Conservation (phyloP, 1,140 invertebrate species). For the Platyscapa corneri region DNA sequence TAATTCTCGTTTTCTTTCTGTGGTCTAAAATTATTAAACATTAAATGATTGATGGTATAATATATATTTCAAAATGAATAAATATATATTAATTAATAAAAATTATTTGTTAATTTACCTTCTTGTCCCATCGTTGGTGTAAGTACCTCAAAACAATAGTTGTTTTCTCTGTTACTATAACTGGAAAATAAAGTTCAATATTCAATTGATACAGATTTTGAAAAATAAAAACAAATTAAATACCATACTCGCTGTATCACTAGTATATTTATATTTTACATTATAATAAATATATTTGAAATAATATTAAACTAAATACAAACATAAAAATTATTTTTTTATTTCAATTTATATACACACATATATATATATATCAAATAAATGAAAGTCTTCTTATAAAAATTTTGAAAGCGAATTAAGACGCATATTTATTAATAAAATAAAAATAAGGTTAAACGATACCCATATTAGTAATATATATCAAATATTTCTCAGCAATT, state of each 20-base stretch:
- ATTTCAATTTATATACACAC: no score
- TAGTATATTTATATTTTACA: no score
- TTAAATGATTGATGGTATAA: not conserved
- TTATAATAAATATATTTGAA: not conserved
- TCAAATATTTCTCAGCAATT: no score
- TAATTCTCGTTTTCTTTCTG: conserved; percentile 70
- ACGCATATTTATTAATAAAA: not conserved
- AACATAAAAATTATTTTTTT: no score
- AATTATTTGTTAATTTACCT: conserved; percentile 73
- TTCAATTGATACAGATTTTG: not conserved
- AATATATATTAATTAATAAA: not conserved
- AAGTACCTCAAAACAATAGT: conserved; percentile 94
- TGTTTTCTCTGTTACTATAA: conserved; percentile 96
- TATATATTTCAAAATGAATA: not conserved
- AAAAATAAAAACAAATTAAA: not conserved
- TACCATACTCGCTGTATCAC: no score
- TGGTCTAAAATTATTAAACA: conserved; percentile 57
- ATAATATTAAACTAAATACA: not conserved
- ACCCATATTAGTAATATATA: no score
- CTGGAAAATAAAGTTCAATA: conserved; percentile 74
- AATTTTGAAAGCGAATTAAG: not conserved
- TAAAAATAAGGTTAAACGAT: no score
- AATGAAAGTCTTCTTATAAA: no score
- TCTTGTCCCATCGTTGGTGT: conserved; percentile 95
- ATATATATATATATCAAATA: no score